These are phyloP conservation scores for Megaustenia siamemsis DNA, from an alignment of 2,888 invertebrate genomes.

Conservation along the genomic window DNA sequence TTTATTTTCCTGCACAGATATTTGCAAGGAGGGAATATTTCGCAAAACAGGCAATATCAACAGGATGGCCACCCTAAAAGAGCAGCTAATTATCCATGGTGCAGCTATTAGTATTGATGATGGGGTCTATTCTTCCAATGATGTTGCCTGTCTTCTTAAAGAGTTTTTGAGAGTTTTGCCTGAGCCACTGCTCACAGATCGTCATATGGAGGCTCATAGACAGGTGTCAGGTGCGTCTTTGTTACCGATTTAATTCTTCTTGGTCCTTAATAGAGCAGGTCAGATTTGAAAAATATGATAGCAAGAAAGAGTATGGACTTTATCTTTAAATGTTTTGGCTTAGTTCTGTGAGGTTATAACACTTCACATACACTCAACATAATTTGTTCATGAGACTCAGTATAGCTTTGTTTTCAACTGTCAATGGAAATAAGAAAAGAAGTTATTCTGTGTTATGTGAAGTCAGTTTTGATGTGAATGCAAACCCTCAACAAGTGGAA, in stretches of 20 bases:
- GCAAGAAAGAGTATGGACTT: neutral
- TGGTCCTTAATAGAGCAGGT: too few relatives aligned
- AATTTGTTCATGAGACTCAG: too few relatives aligned
- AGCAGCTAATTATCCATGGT: slow-evolving; percentile 27
- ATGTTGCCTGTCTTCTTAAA: slow-evolving; percentile 49
- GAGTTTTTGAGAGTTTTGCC: slow-evolving; percentile 51
- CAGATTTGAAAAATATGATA: too few relatives aligned
- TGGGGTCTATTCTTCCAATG: slow-evolving; percentile 30
- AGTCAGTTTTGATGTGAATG: too few relatives aligned
- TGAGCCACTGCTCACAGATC: slow-evolving; percentile 50
- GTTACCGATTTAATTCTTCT: too few relatives aligned
- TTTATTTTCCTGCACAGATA: slow-evolving; percentile 20
- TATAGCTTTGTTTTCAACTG: too few relatives aligned
- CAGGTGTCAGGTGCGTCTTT: slow-evolving; percentile 42
- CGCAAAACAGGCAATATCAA: slow-evolving; percentile 44
- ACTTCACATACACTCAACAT: too few relatives aligned
- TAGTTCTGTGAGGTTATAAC: too few relatives aligned
- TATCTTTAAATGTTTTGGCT: neutral
- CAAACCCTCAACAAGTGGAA: too few relatives aligned
- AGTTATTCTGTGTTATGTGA: too few relatives aligned
- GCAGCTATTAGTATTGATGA: slow-evolving; percentile 18
- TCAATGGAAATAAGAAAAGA: too few relatives aligned
- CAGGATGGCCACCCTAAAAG: slow-evolving; percentile 33
- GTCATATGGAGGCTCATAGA: slow-evolving; percentile 52
- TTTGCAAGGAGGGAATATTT: slow-evolving; percentile 49